Evolutionary conservation across 2,888 invertebrate genomes (phyloP), one percentile per base, ranked within the genome.

Genomic region (Aricia artaxerxes): DNA sequence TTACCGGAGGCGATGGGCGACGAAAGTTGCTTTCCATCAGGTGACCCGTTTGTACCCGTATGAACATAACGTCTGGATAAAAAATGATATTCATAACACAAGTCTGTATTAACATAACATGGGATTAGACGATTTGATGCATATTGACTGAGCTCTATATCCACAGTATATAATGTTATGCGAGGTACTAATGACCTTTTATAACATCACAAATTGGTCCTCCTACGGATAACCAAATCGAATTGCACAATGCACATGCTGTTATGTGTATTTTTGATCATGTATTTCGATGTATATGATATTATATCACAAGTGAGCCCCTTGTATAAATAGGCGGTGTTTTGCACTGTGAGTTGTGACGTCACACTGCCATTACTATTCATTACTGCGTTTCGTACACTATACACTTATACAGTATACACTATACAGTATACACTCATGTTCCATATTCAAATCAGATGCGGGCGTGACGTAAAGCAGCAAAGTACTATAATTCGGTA

Each of bases 311-410:
- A 24, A 24, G 24, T 44, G n/a, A 24, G 73, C 73, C 73, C 49
- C 73, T 6, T 31, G 49, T 75, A 53, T 35, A 75, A 75, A 75
- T 75, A 75, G 73, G 73, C 73, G 35, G 24, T 73, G n/a, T 75
- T 31, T 31, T 0, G 75, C 31, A 9, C 49, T 24, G 24, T 35
- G 35, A 35, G 35, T 35, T 35, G 35, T 49, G 24, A 75, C 75
- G 75, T 5, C 49, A 75, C 9, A 75, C 4, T 73, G 73, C 73
- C 73, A 57, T 64, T 31, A 64, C 64, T 9, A 24, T 61, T 61
- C 61, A 69, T 69, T 35, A 69, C 35, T 35, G 61, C 61, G 9
- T 24, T 69, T 24, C 24, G 24, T 64, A 64, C 11, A 9, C 60
- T 5, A 7, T 64, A 24, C 24, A 24, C 24, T 24, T 24, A 24